A percentile compares a stretch with the other conserved stretches of the same genome.
Evolutionary conservation across 2,888 invertebrate species (phyloP).

Genomic region (Flabesymbios commensalis): DNA sequence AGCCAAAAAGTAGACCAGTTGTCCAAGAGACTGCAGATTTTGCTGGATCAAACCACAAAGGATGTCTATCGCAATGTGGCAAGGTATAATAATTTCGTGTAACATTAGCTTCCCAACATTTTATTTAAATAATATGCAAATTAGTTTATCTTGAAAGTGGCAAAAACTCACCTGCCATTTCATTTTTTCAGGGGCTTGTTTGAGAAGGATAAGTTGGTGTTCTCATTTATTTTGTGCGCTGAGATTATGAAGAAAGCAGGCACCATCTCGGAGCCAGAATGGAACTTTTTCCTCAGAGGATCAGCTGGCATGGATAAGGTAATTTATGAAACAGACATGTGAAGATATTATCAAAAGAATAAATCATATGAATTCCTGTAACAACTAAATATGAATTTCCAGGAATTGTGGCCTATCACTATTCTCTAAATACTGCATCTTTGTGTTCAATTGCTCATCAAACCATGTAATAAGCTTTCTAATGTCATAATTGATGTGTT

Average conservation of each 20-base stretch:
- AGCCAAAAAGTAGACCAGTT: conserved; percentile 55
- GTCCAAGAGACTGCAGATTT: conserved; percentile 49
- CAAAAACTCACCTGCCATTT: too few species aligned
- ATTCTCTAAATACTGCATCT: too few species aligned
- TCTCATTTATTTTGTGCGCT: conserved; percentile 73
- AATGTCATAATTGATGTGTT: too few species aligned
- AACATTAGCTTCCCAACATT: background rate
- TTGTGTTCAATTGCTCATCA: too few species aligned
- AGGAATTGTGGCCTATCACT: too few species aligned
- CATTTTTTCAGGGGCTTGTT: conserved; percentile 55
- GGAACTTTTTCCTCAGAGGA: conserved; percentile 80
- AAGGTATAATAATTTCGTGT: too few species aligned
- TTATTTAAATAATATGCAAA: background rate
- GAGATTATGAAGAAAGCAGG: conserved; percentile 74
- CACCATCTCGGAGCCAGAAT: conserved; percentile 69
- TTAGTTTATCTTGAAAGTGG: background rate
- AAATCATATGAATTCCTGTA: background rate
- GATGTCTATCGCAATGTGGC: conserved; percentile 62
- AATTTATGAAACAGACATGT: background rate
- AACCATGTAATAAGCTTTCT: too few species aligned
- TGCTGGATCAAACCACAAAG: conserved; percentile 54
- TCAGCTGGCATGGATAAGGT: conserved; percentile 59
- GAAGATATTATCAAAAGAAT: background rate
- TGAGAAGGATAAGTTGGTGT: conserved; percentile 62
- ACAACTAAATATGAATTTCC: too few species aligned